Evolutionary conservation across 2,113 vertebrate species (phyloP), one percentile per base, ranked within the genome.

Genomic region (Phycodurus eques): DNA sequence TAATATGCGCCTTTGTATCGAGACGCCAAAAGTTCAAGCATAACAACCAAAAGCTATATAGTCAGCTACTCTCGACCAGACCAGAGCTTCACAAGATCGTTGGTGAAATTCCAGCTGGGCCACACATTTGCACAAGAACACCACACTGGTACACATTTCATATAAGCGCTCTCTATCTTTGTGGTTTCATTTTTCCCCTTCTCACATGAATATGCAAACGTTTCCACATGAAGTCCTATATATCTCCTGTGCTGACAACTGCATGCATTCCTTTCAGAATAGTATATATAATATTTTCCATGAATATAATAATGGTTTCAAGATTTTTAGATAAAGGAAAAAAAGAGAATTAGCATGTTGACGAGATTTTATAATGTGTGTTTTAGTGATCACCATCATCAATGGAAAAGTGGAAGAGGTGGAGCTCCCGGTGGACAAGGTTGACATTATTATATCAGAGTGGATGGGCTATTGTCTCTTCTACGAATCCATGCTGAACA

Each of bases 381-480:
- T 94, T 92, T 78, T 92, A 99, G 98, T 98, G 78, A 98, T 99
- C 88, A 98, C 96, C 92, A 98, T 99, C 91, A 97, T 98, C 90
- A 97, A 94, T 82, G 98, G 96, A 49, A 98, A 98, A 89, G 98
- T 98, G 85, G 97, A 99, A 88, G 97, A 99, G 91, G 95, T 96
- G 83, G 97, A 98, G 84, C 91, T 99, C 79, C 97, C 97, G 0
- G 95, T 98, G 81, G 97, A 98, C 70, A 92, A 98, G 83, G 97
- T 98, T 53, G 96, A 98, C 90, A 98, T 99, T 88, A 99, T 99
- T 78, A 96, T 99, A 92, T 98, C 96, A 7, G 97, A 99, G 87
- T 99, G 97, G 98, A 99, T 99, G 97, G 98, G 97, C 75, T 98
- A 98, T 91, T 95, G 96, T 67, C 94, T 99, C 56, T 98, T 99